Evolutionary conservation across 2,797 vertebrate species (phyloP), one percentile per base, ranked within the genome.

Genomic region (Zalophus californianus): DNA sequence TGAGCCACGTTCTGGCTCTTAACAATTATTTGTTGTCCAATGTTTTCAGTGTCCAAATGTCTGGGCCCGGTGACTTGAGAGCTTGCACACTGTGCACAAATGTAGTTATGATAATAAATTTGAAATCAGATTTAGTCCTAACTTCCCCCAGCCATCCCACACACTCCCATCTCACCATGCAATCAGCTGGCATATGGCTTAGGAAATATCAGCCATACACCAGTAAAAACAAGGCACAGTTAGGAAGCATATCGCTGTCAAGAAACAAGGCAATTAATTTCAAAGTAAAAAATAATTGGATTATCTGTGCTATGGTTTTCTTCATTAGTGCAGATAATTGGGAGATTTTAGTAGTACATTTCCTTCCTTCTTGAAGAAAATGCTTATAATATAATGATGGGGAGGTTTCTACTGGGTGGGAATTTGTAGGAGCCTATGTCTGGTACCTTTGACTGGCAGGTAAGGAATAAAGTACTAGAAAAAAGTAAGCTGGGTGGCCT

Each of bases 251-350:
- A 41, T 58, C 80, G 83, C 80, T 84, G 38, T 87, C 88, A 84
- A 95, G 90, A 93, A 96, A 78, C 56, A 50, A 72, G 72, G 94
- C 95, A 96, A 97, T 96, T 98, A 98, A 97, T 96, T 97, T 93
- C 84, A 85, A 96, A 96, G 90, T 89, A 35, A 96, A 97, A 97
- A 96, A 90, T 94, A 97, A 98, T 92, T 97, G 96, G 94, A 96
- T 97, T 95, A 97, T 92, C 91, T 92, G 94, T 92, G 84, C 72
- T 85, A 38, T 58, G 86, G 77, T 32, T 79, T 96, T 94, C 97
- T 93, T 98, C 96, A 96, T 97, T 92, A 98, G 73, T 92, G 88
- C 88, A 96, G 91, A 68, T 96, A 95, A 98, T 96, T 95, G 97
- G 97, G 83, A 96, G 91, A 62, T 68, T 95, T 96, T 35, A 54